Percentiles rank a stretch among this genome's conserved stretches.
Evolutionary conservation across 2,888 invertebrate genomes (phyloP).

Genomic region (Pinctada fucata): DNA sequence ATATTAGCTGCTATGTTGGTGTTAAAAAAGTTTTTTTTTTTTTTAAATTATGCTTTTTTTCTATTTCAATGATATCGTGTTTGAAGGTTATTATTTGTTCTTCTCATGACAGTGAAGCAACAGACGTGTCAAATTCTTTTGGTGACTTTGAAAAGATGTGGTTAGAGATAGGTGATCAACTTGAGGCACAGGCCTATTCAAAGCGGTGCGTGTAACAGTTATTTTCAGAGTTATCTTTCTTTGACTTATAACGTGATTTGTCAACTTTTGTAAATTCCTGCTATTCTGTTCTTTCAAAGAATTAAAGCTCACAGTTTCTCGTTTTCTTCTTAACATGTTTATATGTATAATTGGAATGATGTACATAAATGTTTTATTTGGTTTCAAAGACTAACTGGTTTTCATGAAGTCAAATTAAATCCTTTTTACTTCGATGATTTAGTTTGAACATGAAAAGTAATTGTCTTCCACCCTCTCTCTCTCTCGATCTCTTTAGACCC

Average conservation of each 20-base stretch:
- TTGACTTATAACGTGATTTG: slow-evolving; percentile 8
- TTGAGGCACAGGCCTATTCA: slow-evolving; percentile 2
- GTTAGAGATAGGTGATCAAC: not conserved
- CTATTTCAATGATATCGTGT: not conserved
- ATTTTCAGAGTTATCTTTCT: slow-evolving; percentile 12
- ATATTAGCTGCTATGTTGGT: not conserved
- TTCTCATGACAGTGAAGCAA: slow-evolving; percentile 3
- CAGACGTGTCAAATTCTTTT: not conserved
- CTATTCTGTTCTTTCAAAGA: slow-evolving; percentile 1
- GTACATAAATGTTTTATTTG: too few relatives aligned
- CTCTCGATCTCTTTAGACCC: too few relatives aligned
- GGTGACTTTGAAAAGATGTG: not conserved
- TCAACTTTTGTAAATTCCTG: slow-evolving; percentile 9
- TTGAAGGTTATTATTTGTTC: not conserved
- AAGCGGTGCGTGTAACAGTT: slow-evolving; percentile 11
- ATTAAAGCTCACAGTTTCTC: not conserved
- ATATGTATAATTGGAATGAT: too few relatives aligned
- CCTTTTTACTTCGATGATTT: too few relatives aligned
- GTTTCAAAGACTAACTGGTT: too few relatives aligned
- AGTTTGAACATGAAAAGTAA: too few relatives aligned
- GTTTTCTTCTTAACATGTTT: too few relatives aligned
- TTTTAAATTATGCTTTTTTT: slow-evolving; percentile 6
- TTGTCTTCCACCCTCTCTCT: too few relatives aligned
- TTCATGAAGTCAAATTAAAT: too few relatives aligned
- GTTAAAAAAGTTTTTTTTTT: not conserved